Base-by-base conservation (phyloP, 2,888 invertebrate genomes). In the Dendrolimus pini region DNA sequence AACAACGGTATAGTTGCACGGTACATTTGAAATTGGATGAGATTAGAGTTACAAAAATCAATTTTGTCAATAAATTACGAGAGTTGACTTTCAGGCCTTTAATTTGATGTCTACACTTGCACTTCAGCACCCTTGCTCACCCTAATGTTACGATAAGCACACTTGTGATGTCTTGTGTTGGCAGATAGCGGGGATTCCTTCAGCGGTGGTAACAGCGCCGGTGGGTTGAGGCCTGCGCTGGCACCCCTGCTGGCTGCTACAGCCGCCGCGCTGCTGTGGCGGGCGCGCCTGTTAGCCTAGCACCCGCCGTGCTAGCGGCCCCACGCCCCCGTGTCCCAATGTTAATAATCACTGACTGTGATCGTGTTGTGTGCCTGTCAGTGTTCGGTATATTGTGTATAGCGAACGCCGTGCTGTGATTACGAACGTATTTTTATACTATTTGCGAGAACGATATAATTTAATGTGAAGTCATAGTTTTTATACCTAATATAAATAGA, bases 391-490 rank as follows among this genome's bases (percentile, higher is more conserved):
- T 83, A 81, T 82, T 82, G 85, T 87, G 80, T 84, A 85, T 82
- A 85, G 81, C 80, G 85, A 82, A 84, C 78, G 85, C 77, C 68
- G 69, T 76, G 70, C 78, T 84, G 88, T 86, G 85, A 83, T 86
- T 81, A 80, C 73, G 80, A 82, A 77, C 84, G 83, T 75, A 75
- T 77, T 78, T 85, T 84, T 86, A 85, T 81, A 87, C 87, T 80
- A 77, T 76, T 77, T 81, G 81, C 72, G 78, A 82, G 87, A 85
- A 87, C 82, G 76, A 83, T 89, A 83, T 89, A 81, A 89, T 89
- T 89, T 89, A 90, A 88, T 83, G 78, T 72, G 80, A 89, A 90
- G 89, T 90, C 89, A 90, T 89, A 90, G 89, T 90, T 90, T 90
- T 90, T 90, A 90, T 90, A 89, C 88, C 61, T 86, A 89, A 80